phyloP scores from a whole-genome alignment of 2,888 invertebrate species.

The Lasiommata megera region DNA sequence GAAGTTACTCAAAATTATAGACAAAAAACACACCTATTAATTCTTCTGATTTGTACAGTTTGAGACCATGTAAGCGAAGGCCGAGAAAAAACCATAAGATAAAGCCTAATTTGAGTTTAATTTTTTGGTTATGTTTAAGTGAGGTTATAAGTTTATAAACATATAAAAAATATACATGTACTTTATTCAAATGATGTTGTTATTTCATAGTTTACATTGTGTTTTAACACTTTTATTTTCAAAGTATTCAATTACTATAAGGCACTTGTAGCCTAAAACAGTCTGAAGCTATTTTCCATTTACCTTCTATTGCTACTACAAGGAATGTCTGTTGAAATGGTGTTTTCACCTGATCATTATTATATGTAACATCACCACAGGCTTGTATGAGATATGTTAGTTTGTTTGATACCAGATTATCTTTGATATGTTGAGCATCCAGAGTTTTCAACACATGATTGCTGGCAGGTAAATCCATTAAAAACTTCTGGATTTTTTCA shows the following conservation, averaged over 20 bases:
- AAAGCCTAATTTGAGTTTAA: too few species aligned
- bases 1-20: conserved; percentile 52
- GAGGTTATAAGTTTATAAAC: too few species aligned
- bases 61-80: too few species aligned
- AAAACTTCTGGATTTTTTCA: conserved; percentile 92
- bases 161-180: neutral
- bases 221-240: neutral
- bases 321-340: conserved; percentile 93
- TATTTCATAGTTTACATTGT: neutral
- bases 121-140: too few species aligned
- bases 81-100: too few species aligned
- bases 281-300: conserved; percentile 97
- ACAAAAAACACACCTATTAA: neutral
- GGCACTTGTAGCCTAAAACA: conserved; percentile 90
- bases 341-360: conserved; percentile 78
- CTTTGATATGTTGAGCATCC: conserved; percentile 93
- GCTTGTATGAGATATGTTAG: conserved; percentile 91
- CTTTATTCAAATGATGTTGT: neutral
- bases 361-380: conserved; percentile 90
- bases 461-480: conserved; percentile 90
- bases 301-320: conserved; percentile 92
- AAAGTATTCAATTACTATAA: conserved; percentile 44
- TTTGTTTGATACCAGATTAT: conserved; percentile 88
- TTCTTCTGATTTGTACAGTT: too few species aligned
- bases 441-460: conserved; percentile 89